A percentile compares a stretch with the other conserved stretches of the same genome.
Evolutionary conservation across 2,113 vertebrate genomes (phyloP).

Genomic region (Forbesichthys papilliferus): DNA sequence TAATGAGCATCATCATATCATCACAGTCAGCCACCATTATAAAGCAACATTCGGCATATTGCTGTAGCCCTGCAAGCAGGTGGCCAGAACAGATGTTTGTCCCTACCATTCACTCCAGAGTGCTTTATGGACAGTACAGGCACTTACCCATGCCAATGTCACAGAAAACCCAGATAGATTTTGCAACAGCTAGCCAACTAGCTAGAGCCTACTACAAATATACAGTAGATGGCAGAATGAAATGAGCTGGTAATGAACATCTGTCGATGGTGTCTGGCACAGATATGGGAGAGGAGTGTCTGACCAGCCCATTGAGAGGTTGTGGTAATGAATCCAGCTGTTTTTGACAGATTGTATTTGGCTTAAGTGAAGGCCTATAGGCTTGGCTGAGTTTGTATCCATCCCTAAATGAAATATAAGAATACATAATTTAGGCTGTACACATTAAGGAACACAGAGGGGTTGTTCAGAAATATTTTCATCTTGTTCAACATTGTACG

Average conservation of each 20-base stretch:
- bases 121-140: not conserved
- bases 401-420: too few relatives aligned
- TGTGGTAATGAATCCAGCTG: conserved; percentile 68
- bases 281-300: conserved; percentile 48
- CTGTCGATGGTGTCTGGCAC: conserved; percentile 59
- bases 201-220: conserved; percentile 39
- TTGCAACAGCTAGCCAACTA: conserved; percentile 25
- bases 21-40: conserved; percentile 38
- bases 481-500: too few relatives aligned
- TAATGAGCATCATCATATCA: conserved; percentile 52
- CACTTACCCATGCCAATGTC: conserved; percentile 27
- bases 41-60: conserved; percentile 36
- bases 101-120: not conserved
- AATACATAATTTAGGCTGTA: too few relatives aligned
- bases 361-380: conserved; percentile 1
- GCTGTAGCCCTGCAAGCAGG: conserved; percentile 43
- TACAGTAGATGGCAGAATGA: conserved; percentile 56
- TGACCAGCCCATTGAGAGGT: conserved; percentile 46
- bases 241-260: conserved; percentile 69
- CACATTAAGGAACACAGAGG: too few relatives aligned
- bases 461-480: too few relatives aligned
- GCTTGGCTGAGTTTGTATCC: conserved; percentile 20
- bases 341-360: conserved; percentile 59
- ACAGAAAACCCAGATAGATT: conserved; percentile 26
- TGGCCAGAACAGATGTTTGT: conserved; percentile 24